phyloP scores from a whole-genome alignment of 1,140 invertebrate genomes.

The Monomorium pharaonis region DNA sequence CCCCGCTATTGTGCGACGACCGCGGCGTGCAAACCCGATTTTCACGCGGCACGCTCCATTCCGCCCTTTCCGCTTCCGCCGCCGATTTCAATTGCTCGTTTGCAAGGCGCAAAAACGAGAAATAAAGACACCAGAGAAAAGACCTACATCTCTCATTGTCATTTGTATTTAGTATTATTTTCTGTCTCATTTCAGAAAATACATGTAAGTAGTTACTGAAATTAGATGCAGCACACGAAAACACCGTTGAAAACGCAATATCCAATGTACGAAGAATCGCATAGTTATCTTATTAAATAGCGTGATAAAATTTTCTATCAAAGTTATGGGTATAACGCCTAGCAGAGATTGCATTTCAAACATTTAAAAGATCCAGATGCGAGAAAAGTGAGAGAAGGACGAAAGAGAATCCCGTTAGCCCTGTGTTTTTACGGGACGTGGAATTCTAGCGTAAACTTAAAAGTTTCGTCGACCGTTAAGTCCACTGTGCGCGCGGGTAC shows the following conservation, averaged over 20 bases:
- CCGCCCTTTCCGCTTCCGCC: neutral
- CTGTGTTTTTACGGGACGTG: neutral
- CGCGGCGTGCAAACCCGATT: conserved; percentile 28
- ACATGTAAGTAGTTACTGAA: neutral
- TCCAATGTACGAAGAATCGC: neutral
- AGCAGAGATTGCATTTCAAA: neutral
- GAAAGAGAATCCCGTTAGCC: neutral
- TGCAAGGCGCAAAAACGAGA: neutral
- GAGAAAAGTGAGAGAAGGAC: neutral
- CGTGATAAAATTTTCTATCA: no score
- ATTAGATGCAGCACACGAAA: neutral
- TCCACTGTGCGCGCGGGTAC: neutral
- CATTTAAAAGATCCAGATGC: neutral
- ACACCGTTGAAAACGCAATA: neutral
- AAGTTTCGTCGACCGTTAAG: conserved; percentile 44
- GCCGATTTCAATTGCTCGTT: conserved; percentile 22
- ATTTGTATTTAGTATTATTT: neutral
- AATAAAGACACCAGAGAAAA: neutral
- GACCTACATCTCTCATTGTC: neutral
- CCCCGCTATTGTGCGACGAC: conserved; percentile 55
- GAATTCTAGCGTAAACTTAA: conserved; percentile 7
- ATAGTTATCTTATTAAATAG: neutral
- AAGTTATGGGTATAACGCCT: neutral
- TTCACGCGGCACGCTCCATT: conserved; percentile 9
- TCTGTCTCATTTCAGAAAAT: neutral